Evolutionary conservation across 2,113 vertebrate species (phyloP), one percentile per base, ranked within the genome.

Genomic region (Tragelaphus strepsiceros): DNA sequence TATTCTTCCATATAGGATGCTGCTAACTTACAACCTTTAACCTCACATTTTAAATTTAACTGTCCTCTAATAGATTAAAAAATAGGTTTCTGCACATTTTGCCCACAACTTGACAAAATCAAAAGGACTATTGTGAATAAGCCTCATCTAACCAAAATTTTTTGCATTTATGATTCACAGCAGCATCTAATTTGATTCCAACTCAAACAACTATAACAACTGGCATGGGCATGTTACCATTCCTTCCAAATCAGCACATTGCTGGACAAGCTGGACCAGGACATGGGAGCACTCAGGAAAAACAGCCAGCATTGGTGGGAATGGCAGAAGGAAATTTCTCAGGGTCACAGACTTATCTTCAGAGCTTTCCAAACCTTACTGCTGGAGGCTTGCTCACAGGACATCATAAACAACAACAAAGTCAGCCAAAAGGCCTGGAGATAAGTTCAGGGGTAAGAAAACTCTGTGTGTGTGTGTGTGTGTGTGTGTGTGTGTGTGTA

Each of bases 201-300:
- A 24, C 98, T 95, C 98, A 99, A 95, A 98, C 98, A 56, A 35
- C 95, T 58, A 2, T 99, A 13, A 98, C 99, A 8, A 98, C 99
- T 17, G 98, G 99, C 86, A 96, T 99, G 96, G 99, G 99, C 88
- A 89, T 99, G 97, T 96, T 99, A 96, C 99, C 99, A 0, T 99
- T 99, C 98, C 99, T 99, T 71, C 98, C 99, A 14, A 98, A 74
- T 59, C 99, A 99, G 96, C 98, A 98, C 81, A 28, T 98, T 1
- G 94, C 97, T 22, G 98, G 98, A 28, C 98, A 98, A 11, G 61
- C 97, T 1, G 46, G 98, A 7, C 81, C 98, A 32, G 98, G 99
- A 39, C 99, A 98, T 49, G 98, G 96, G 54, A 98, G 53, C 3
- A 3, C 98, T 58, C 90, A 98, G 2, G 99, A 99, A 62, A 99